Conservation (phyloP, 1,140 invertebrate genomes). For the Aphis gossypii region DNA sequence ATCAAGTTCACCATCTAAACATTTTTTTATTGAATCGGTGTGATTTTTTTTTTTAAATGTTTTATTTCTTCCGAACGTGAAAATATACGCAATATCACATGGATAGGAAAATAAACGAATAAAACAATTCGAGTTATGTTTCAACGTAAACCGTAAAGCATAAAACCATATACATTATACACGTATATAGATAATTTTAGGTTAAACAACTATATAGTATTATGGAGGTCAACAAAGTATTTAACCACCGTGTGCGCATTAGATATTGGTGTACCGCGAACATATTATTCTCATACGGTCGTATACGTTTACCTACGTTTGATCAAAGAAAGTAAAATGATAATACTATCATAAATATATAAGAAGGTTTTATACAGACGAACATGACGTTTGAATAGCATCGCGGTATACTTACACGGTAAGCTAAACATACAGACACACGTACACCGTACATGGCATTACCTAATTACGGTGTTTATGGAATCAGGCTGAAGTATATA, state of each 20-base stretch:
- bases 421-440: background rate
- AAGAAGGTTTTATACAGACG: background rate
- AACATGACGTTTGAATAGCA: background rate
- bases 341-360: background rate
- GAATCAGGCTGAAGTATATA: background rate
- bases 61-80: background rate
- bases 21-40: background rate
- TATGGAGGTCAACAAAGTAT: slow-evolving; percentile 7
- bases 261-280: background rate
- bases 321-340: slow-evolving; percentile 18
- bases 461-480: slow-evolving; percentile 31
- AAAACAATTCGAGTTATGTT: too few species aligned
- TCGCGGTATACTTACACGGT: background rate
- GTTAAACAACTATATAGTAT: background rate
- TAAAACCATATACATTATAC: background rate
- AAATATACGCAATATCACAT: background rate
- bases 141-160: background rate
- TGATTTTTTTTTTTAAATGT: background rate
- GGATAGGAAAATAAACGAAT: too few species aligned
- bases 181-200: background rate
- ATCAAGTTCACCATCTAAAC: background rate
- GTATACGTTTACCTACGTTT: background rate
- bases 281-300: background rate
- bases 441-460: background rate
- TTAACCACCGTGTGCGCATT: background rate